Evolutionary conservation across 2,888 invertebrate genomes (phyloP).

Genomic region (Leistus spinibarbis): DNA sequence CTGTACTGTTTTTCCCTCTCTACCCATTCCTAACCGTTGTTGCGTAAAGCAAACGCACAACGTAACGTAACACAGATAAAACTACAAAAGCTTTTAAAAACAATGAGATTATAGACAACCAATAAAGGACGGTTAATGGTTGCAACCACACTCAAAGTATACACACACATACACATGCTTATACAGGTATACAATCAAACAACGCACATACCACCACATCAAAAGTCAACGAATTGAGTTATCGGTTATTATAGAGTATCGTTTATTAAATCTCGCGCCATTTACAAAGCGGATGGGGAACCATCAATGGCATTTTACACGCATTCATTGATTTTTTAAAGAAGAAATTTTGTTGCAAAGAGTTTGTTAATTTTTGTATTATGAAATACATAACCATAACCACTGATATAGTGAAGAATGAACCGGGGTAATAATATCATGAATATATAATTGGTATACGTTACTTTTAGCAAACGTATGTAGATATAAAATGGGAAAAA

Average conservation of each 20-base stretch:
- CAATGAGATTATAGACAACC: constrained; percentile 13
- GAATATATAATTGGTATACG: not conserved
- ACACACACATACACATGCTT: not conserved
- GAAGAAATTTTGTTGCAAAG: too few relatives aligned
- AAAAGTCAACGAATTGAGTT: not conserved
- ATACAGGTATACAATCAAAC: not conserved
- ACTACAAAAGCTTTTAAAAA: constrained; percentile 11
- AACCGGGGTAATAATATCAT: too few relatives aligned
- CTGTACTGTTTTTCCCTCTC: not conserved
- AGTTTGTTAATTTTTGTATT: too few relatives aligned
- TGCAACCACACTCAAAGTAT: not conserved
- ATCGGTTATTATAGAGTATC: not conserved
- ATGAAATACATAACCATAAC: too few relatives aligned
- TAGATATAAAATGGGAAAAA: not conserved
- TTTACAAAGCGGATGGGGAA: not conserved
- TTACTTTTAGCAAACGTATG: not conserved
- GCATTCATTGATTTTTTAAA: not conserved
- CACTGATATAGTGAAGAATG: too few relatives aligned
- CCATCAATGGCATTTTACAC: not conserved
- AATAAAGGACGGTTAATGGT: constrained; percentile 8
- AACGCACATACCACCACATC: not conserved
- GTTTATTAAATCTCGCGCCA: not conserved
- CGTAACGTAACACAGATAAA: constrained; percentile 6
- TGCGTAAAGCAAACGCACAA: not conserved
- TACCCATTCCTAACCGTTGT: not conserved